phyloP scores from a whole-genome alignment of 2,113 vertebrate species.

The Xenopus laevis region DNA sequence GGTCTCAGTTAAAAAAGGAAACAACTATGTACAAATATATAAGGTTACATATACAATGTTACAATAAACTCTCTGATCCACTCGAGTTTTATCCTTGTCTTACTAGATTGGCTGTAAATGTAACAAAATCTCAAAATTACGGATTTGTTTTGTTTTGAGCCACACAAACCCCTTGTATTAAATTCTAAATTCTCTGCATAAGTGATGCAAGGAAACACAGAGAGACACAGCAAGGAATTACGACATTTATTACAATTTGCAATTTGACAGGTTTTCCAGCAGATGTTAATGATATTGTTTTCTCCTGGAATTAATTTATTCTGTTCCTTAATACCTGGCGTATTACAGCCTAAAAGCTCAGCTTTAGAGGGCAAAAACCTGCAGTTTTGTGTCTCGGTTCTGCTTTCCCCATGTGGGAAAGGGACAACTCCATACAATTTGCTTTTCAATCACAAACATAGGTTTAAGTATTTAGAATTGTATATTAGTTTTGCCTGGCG shows the following conservation, averaged over 20 bases:
- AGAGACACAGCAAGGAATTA: no score
- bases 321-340: constrained; percentile 10
- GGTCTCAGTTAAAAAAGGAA: no score
- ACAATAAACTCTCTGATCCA: no score
- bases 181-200: no score
- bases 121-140: no score
- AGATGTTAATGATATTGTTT: neutral
- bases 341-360: constrained; percentile 11
- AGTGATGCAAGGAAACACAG: no score
- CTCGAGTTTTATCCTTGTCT: no score
- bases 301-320: constrained; percentile 9
- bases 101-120: no score
- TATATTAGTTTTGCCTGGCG: neutral
- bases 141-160: no score
- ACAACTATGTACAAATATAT: no score
- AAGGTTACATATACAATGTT: no score
- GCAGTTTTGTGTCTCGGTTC: constrained; percentile 9
- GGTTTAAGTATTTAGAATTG: constrained; percentile 33
- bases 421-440: constrained; percentile 17
- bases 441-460: constrained; percentile 39
- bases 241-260: neutral
- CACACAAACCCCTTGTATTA: no score
- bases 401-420: constrained; percentile 20
- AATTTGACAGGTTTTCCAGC: constrained; percentile 27
- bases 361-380: neutral